Percentiles rank a stretch among this genome's conserved stretches.
phyloP scores from a whole-genome alignment of 2,888 invertebrate genomes.

The Argyra leucocephala region DNA sequence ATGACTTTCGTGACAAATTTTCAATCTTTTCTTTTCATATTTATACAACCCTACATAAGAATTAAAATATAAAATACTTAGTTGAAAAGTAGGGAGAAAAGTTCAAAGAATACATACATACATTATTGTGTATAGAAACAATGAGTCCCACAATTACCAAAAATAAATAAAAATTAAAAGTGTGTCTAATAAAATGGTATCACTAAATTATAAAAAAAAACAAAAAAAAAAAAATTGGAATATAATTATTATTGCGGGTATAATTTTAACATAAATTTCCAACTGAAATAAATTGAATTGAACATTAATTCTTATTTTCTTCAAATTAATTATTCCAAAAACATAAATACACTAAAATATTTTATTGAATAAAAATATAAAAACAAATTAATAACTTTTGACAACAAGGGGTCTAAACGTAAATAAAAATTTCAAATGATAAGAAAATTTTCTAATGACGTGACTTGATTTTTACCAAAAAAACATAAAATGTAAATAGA shows the following conservation, averaged over 20 bases:
- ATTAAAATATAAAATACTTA: too few relatives aligned
- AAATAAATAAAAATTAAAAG: background rate
- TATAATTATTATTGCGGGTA: background rate
- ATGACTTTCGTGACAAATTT: too few relatives aligned
- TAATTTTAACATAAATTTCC: background rate
- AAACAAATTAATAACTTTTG: conserved; percentile 1
- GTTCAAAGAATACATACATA: too few relatives aligned
- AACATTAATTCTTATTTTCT: background rate
- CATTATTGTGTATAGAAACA: too few relatives aligned
- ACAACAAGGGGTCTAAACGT: background rate
- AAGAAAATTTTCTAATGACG: too few relatives aligned
- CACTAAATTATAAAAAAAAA: background rate
- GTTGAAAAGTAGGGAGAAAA: too few relatives aligned
- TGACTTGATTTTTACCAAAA: too few relatives aligned
- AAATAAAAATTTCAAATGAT: background rate
- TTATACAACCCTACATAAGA: too few relatives aligned
- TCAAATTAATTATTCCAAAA: background rate
- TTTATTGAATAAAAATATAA: background rate
- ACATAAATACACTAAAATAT: background rate
- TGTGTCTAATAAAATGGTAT: background rate
- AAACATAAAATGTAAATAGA: too few relatives aligned
- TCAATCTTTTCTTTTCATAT: too few relatives aligned
- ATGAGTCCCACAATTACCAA: too few relatives aligned
- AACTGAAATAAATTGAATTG: background rate
- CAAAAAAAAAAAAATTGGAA: too few relatives aligned